Percentiles rank a stretch among this genome's conserved stretches.
Evolutionary conservation across 2,888 invertebrate species (phyloP).

Genomic region (Artemia sp.): DNA sequence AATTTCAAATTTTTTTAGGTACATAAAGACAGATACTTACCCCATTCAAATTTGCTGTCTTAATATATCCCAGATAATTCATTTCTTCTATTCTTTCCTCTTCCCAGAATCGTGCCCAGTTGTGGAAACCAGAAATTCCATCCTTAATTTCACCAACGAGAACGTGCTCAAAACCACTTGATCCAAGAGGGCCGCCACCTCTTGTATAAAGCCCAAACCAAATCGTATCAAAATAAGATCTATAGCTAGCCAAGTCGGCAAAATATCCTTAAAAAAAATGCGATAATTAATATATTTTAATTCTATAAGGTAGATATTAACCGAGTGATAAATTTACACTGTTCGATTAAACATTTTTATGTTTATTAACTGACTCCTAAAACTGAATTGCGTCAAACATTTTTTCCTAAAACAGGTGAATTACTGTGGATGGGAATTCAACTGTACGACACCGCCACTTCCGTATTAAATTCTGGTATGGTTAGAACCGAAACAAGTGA

Average conservation of each 20-base stretch:
- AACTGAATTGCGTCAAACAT: too few relatives aligned
- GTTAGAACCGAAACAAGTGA: too few relatives aligned
- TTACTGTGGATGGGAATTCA: too few relatives aligned
- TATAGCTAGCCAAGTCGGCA: constrained; percentile 27
- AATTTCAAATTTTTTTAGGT: too few relatives aligned
- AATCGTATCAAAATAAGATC: constrained; percentile 31
- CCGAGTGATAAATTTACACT: too few relatives aligned
- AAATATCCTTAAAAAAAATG: constrained; percentile 20
- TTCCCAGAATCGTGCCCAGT: constrained; percentile 68
- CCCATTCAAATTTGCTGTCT: constrained; percentile 16
- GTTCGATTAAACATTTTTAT: too few relatives aligned
- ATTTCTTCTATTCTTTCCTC: constrained; percentile 52
- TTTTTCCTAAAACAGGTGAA: too few relatives aligned
- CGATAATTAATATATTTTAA: background rate
- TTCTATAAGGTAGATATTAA: background rate
- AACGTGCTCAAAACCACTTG: constrained; percentile 81
- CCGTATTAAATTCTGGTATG: too few relatives aligned
- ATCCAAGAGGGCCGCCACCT: constrained; percentile 57
- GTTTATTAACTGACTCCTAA: too few relatives aligned
- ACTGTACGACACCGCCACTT: too few relatives aligned
- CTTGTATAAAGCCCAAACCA: constrained; percentile 58
- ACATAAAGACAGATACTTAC: background rate
- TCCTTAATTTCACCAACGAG: constrained; percentile 72
- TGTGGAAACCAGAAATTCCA: constrained; percentile 64
- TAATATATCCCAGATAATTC: constrained; percentile 60